These are phyloP conservation scores for Drosophila phalerata DNA, from an alignment of 2,888 invertebrate genomes.

Conservation along the genomic window DNA sequence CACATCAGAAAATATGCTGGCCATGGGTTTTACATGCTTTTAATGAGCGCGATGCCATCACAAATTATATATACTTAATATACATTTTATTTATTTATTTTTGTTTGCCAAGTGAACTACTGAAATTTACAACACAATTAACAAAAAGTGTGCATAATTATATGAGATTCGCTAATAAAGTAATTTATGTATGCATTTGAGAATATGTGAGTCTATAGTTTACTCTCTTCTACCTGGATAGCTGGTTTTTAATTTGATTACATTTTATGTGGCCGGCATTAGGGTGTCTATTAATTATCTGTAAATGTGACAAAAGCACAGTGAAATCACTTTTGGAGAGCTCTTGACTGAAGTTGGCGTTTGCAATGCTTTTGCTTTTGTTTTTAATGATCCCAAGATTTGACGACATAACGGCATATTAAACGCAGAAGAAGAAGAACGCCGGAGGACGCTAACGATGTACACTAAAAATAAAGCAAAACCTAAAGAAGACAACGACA, in stretches of 20 bases:
- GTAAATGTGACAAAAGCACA: constrained; percentile 54
- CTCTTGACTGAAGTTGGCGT: constrained; percentile 13
- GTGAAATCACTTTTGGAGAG: constrained; percentile 48
- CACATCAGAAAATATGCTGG: constrained; percentile 47
- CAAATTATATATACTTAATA: constrained; percentile 26
- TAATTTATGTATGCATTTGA: constrained; percentile 23
- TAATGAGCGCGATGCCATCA: constrained; percentile 54
- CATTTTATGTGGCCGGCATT: constrained; percentile 62
- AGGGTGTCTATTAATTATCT: constrained; percentile 67
- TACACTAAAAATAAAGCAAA: constrained; percentile 74
- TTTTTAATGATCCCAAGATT: constrained; percentile 75
- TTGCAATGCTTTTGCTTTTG: constrained; percentile 38
- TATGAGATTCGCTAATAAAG: constrained; percentile 35
- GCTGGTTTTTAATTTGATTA: constrained; percentile 60
- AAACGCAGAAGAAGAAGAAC: constrained; percentile 54
- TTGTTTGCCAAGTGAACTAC: constrained; percentile 45
- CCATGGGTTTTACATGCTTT: constrained; percentile 59
- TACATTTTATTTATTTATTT: constrained; percentile 6
- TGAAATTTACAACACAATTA: constrained; percentile 62
- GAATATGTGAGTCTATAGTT: background rate
- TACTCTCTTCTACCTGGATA: constrained; percentile 22
- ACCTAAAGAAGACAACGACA: constrained; percentile 29
- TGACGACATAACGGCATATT: constrained; percentile 77
- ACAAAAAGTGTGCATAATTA: constrained; percentile 38
- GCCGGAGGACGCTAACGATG: constrained; percentile 53